Conservation (phyloP, 2,888 invertebrate genomes). For the Acrocera orbiculus region DNA sequence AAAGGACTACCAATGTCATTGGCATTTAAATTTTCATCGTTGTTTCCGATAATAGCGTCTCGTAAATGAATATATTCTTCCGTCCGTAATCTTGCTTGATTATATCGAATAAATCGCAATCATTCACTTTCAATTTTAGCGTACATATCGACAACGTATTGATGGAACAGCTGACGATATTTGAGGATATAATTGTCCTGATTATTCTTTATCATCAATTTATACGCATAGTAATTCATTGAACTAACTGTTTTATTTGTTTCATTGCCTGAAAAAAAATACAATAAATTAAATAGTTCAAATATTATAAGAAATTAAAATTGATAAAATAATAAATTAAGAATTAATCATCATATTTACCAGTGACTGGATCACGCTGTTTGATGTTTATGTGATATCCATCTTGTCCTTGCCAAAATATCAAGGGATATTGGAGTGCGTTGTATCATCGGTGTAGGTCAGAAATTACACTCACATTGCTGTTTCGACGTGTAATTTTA, state of each 20-base stretch:
- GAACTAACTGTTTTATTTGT: no score
- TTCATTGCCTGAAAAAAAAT: no score
- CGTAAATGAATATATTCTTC: background rate
- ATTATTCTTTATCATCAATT: constrained; percentile 14
- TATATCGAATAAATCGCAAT: constrained; percentile 9
- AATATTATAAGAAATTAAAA: background rate
- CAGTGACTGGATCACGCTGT: constrained; percentile 2
- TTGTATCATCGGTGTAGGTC: no score
- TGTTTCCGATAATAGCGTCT: background rate
- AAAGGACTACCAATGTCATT: constrained; percentile 6
- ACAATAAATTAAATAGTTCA: no score
- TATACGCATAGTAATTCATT: constrained; percentile 17
- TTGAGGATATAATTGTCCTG: constrained; percentile 11
- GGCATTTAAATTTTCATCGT: background rate
- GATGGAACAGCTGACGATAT: constrained; percentile 17
- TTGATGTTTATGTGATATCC: constrained; percentile 13
- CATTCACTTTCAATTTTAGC: constrained; percentile 20
- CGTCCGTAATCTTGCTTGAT: constrained; percentile 3
- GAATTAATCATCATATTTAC: background rate
- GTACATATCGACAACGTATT: constrained; percentile 21
- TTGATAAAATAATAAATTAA: constrained; percentile 3
- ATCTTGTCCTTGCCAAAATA: constrained; percentile 15
- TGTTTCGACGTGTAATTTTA: constrained; percentile 1
- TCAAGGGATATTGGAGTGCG: constrained; percentile 16
- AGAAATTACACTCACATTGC: constrained; percentile 8